These are phyloP conservation scores for Crossaster papposus DNA, from an alignment of 53 echinoderm and acorn worm species.

Conservation along the genomic window DNA sequence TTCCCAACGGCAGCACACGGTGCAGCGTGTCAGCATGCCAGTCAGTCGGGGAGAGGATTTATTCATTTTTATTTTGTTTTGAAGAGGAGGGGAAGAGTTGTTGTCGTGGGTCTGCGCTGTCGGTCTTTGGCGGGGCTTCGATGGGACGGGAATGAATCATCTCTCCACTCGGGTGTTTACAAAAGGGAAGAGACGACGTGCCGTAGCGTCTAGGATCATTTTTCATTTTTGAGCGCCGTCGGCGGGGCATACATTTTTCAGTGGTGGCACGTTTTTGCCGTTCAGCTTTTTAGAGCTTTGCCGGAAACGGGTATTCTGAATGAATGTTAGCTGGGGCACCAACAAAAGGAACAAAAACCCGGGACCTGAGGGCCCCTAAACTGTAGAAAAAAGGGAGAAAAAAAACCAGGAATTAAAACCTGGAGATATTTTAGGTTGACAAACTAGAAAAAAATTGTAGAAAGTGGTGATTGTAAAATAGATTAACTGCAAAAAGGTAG, in stretches of 20 bases:
- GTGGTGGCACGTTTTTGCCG: background rate
- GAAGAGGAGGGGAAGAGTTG: background rate
- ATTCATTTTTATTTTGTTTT: background rate
- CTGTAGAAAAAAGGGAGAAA: too few relatives aligned
- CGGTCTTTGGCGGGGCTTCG: background rate
- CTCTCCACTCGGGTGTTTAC: slow-evolving; percentile 30
- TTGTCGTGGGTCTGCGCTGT: slow-evolving; percentile 19
- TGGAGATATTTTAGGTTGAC: too few relatives aligned
- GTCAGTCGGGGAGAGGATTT: slow-evolving; percentile 10
- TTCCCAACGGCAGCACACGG: slow-evolving; percentile 11
- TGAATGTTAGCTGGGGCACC: background rate
- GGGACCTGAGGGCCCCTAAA: background rate
- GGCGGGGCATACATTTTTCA: background rate
- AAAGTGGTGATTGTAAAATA: too few relatives aligned
- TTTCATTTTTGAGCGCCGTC: slow-evolving; percentile 13
- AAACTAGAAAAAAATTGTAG: too few relatives aligned
- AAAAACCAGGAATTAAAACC: too few relatives aligned
- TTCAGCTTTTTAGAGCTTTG: background rate
- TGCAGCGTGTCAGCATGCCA: background rate
- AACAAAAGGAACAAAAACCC: background rate
- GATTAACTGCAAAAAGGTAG: too few relatives aligned
- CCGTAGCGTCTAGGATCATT: slow-evolving; percentile 21
- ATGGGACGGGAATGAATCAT: slow-evolving; percentile 29
- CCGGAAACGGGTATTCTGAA: background rate
- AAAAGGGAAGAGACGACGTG: background rate